Percentiles rank a stretch among this genome's conserved stretches.
These are phyloP conservation scores for Bombus superbus DNA, from an alignment of 1,140 invertebrate genomes.

Conservation along the genomic window DNA sequence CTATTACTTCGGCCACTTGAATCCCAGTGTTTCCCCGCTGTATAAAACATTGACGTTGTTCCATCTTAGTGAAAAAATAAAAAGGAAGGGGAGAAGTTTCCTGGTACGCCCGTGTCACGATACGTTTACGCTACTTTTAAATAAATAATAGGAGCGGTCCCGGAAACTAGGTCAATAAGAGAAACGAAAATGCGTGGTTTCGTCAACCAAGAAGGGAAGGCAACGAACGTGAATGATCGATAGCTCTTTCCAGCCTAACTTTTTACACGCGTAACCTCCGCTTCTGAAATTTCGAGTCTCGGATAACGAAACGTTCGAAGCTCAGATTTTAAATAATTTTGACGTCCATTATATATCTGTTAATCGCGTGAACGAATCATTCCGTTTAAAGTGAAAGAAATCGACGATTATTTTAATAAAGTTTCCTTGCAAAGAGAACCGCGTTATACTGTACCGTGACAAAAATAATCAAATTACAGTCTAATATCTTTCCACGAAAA, in stretches of 20 bases:
- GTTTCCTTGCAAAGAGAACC: no score
- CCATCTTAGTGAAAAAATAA: neutral
- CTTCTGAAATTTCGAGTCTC: neutral
- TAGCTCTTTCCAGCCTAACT: neutral
- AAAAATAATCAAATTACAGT: no score
- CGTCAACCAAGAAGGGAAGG: neutral
- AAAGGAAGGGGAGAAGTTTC: no score
- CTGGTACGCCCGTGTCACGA: neutral
- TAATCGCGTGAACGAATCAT: no score
- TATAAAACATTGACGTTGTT: neutral
- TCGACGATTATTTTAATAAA: no score
- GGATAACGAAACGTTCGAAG: neutral
- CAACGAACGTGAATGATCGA: neutral
- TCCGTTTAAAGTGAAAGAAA: no score
- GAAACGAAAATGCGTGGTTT: neutral
- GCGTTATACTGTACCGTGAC: no score
- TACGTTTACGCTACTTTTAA: slow-evolving; percentile 13
- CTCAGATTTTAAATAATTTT: neutral
- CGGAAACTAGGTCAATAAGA: slow-evolving; percentile 10
- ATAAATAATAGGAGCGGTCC: slow-evolving; percentile 11
- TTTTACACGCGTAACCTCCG: neutral
- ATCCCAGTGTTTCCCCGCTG: no score
- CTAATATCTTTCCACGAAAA: no score
- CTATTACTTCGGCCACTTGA: neutral
- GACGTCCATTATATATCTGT: no score